These are phyloP conservation scores for Megastigmus dorsalis DNA, from an alignment of 2,888 invertebrate genomes.

Conservation along the genomic window DNA sequence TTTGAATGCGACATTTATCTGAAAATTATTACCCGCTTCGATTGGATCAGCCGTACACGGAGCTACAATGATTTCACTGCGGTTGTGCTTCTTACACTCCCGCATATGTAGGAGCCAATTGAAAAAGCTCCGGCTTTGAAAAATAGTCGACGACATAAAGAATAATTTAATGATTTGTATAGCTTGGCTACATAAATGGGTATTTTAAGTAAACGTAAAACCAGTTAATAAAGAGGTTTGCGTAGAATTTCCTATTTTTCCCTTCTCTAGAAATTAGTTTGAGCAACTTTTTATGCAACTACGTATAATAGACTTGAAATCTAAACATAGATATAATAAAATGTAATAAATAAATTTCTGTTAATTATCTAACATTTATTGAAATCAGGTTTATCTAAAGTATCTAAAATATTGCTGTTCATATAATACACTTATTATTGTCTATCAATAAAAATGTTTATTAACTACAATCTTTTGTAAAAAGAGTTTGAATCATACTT, in stretches of 20 bases:
- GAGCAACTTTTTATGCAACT: constrained; percentile 13
- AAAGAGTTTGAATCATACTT: no score
- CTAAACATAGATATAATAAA: no score
- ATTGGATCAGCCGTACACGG: background rate
- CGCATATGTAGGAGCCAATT: background rate
- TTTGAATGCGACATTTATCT: no score
- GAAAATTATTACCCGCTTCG: constrained; percentile 14
- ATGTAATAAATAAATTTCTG: no score
- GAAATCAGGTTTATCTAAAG: no score
- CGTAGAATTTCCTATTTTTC: constrained; percentile 1
- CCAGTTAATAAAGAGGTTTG: constrained; percentile 14
- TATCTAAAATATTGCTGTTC: no score
- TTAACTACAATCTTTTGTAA: no score
- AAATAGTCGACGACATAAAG: background rate
- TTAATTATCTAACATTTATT: no score
- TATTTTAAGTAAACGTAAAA: background rate
- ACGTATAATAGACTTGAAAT: background rate
- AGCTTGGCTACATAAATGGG: background rate
- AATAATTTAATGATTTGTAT: constrained; percentile 11
- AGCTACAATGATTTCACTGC: background rate
- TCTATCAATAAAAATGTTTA: no score
- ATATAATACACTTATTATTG: no score
- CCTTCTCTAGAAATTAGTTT: background rate
- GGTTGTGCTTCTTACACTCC: no score
- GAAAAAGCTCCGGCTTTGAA: no score